Evolutionary conservation across 2,113 vertebrate genomes (phyloP), one percentile per base, ranked within the genome.

Genomic region (Festucalex cinctus): DNA sequence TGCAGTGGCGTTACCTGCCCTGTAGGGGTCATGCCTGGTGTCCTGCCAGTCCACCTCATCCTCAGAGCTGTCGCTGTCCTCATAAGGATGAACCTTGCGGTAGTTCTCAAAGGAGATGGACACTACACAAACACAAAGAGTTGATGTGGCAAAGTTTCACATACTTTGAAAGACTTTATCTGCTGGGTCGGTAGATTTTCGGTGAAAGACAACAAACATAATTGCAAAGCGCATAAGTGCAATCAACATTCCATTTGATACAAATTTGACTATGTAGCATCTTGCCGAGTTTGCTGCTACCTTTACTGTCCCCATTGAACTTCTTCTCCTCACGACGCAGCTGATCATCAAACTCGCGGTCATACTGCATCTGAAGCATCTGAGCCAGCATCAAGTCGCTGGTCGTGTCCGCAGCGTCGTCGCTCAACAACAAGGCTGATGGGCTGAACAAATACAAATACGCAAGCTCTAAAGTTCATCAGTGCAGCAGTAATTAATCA

Each of bases 81-180:
- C 96, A 26, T 93, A 97, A 0, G 94, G 95, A 83, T 99, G 97
- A 0, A 98, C 94, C 89, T 92, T 98, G 2, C 96, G 94, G 76
- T 96, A 98, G 90, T 99, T 99, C 89, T 99, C 96, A 85, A 98
- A 99, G 48, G 97, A 99, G 90, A 99, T 95, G 60, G 96, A 98
- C 63, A 99, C 97, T 98, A 88, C 9, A 83, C 3, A 84, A 32
- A 32, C 39, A 51, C 53, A 61, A 24, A 36, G 14, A 12, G 16
- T 28, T 26, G 22, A 16, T 56, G 19, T 39, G 37, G 39, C 10
- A 41, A 4, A 1, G 43, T 44, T 44, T 44, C 14, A 44, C 16
- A 16, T 16, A 16, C 14, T 16, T 44, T 17, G 16, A 6, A 17
- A 3, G 3, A 44, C 43, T 17, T 44, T 32, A 32, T 32, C 4